These are phyloP conservation scores for Heterohyrax brucei DNA, from an alignment of 2,797 vertebrate species.

Conservation along the genomic window DNA sequence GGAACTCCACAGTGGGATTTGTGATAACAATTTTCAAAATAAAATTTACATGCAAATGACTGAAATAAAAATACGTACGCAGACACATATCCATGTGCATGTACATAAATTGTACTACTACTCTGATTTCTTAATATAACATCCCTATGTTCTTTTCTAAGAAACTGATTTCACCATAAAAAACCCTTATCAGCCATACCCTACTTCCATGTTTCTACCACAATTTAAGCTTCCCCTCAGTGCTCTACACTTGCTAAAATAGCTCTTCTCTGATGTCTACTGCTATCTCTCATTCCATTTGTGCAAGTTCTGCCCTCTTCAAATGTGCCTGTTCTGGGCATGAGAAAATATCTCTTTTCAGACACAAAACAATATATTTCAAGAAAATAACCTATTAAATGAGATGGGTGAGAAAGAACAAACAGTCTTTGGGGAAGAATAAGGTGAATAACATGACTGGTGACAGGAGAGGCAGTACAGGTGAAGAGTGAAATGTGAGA, in stretches of 20 bases:
- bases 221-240: not conserved
- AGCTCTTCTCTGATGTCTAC: not conserved
- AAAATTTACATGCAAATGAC: not conserved
- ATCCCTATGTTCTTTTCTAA: not conserved
- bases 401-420: not conserved
- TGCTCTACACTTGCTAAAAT: not conserved
- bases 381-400: not conserved
- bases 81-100: not conserved
- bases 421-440: not conserved
- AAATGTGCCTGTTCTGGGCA: not conserved
- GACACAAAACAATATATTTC: not conserved
- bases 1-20: too few relatives aligned
- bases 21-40: not conserved
- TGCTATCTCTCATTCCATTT: not conserved
- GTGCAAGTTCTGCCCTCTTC: not conserved
- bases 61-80: too few relatives aligned
- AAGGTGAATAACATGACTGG: accelerated
- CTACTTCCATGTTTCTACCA: not conserved
- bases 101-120: not conserved
- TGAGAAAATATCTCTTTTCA: not conserved
- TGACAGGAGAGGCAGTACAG: too few relatives aligned
- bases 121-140: not conserved
- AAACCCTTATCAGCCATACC: not conserved
- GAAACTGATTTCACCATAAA: not conserved
- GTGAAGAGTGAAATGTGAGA: not conserved